Conservation (phyloP, 2,888 invertebrate species). For the Xylota segnis region DNA sequence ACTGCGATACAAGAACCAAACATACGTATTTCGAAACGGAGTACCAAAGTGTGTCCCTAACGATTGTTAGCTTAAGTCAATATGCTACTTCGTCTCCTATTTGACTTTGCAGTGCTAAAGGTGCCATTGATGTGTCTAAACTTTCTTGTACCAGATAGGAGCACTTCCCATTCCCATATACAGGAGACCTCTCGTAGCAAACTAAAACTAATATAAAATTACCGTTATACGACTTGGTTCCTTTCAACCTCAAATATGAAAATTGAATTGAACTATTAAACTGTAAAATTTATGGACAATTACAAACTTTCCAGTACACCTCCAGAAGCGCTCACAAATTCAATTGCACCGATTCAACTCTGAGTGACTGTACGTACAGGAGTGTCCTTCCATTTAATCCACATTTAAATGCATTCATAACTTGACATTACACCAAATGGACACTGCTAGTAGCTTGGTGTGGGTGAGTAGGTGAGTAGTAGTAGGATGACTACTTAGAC, state of each 20-base stretch:
- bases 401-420: slow-evolving; percentile 45
- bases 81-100: too few relatives aligned
- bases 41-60: too few relatives aligned
- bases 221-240: slow-evolving; percentile 30
- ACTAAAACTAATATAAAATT: slow-evolving; percentile 16
- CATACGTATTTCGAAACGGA: too few relatives aligned
- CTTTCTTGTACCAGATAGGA: not conserved
- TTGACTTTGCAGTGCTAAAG: too few relatives aligned
- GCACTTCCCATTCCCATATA: not conserved
- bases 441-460: slow-evolving; percentile 1
- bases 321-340: slow-evolving; percentile 21
- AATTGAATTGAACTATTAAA: slow-evolving; percentile 57
- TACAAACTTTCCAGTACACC: slow-evolving; percentile 27
- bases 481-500: slow-evolving; percentile 9
- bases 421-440: slow-evolving; percentile 54
- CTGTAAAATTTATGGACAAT: slow-evolving; percentile 38
- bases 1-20: too few relatives aligned
- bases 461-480: not conserved
- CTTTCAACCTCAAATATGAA: slow-evolving; percentile 28
- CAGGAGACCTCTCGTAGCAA: not conserved
- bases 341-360: slow-evolving; percentile 37
- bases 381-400: not conserved
- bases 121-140: not conserved
- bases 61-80: too few relatives aligned
- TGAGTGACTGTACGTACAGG: slow-evolving; percentile 47